Percentiles rank a stretch among this genome's conserved stretches.
These are phyloP conservation scores for Netta rufina DNA, from an alignment of 2,797 vertebrate species.

Conservation along the genomic window DNA sequence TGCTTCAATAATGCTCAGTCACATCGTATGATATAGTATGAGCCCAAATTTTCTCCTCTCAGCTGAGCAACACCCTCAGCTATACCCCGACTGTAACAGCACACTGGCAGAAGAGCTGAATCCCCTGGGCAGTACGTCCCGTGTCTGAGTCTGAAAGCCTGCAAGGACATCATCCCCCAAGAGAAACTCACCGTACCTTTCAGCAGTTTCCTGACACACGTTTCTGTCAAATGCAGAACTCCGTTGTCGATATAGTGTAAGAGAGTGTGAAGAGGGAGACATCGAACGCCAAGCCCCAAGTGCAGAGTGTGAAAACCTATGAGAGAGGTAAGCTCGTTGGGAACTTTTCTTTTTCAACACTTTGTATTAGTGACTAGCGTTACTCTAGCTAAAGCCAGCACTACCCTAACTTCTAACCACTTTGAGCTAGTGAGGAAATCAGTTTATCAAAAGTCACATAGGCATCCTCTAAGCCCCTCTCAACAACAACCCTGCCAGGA, in stretches of 20 bases:
- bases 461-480: not conserved
- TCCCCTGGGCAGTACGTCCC: not conserved
- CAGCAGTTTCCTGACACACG: constrained; percentile 84
- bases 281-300: constrained; percentile 82
- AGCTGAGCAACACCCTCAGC: not conserved
- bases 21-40: fast-evolving
- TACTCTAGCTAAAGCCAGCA: not conserved
- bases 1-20: not conserved
- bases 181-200: constrained; percentile 79
- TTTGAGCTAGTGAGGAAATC: not conserved
- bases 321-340: not conserved
- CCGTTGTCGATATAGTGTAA: constrained; percentile 89
- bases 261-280: constrained; percentile 87
- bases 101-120: not conserved
- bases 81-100: not conserved
- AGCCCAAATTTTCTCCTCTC: not conserved
- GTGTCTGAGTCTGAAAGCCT: not conserved
- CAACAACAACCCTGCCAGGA: not conserved
- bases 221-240: constrained; percentile 87
- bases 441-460: not conserved
- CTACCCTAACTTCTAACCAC: not conserved
- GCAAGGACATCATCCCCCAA: not conserved
- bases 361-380: not conserved
- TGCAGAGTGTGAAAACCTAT: constrained; percentile 90
- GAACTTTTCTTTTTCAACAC: not conserved